These are phyloP conservation scores for Cephus pulcher DNA, from an alignment of 2,888 invertebrate genomes.

Conservation along the genomic window DNA sequence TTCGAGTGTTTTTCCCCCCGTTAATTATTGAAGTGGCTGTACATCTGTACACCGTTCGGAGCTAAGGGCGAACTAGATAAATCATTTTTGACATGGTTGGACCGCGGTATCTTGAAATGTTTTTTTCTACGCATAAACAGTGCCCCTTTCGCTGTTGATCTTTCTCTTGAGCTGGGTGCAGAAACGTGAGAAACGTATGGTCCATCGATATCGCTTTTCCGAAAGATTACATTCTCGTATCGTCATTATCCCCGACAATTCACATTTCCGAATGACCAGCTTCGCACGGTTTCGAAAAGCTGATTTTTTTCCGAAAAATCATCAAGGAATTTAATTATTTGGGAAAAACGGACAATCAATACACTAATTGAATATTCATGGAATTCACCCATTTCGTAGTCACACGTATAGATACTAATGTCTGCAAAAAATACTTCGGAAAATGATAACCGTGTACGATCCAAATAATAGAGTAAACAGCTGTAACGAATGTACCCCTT, in stretches of 20 bases:
- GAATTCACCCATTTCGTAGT: too few relatives aligned
- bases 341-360: not conserved
- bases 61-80: not conserved
- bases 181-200: not conserved
- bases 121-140: not conserved
- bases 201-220: not conserved
- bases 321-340: too few relatives aligned
- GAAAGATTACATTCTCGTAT: too few relatives aligned
- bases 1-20: not conserved
- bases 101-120: not conserved
- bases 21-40: not conserved
- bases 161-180: fast-evolving
- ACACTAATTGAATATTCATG: too few relatives aligned
- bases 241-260: too few relatives aligned
- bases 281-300: too few relatives aligned
- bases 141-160: too few relatives aligned
- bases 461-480: not conserved
- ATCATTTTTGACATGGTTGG: not conserved
- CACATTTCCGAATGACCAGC: too few relatives aligned
- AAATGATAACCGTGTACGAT: too few relatives aligned
- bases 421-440: too few relatives aligned
- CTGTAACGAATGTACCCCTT: not conserved
- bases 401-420: too few relatives aligned
- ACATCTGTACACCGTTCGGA: not conserved
- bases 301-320: too few relatives aligned